Evolutionary conservation across 1,140 invertebrate species (phyloP).

Genomic region (silkworm (Bombyx mori)): DNA sequence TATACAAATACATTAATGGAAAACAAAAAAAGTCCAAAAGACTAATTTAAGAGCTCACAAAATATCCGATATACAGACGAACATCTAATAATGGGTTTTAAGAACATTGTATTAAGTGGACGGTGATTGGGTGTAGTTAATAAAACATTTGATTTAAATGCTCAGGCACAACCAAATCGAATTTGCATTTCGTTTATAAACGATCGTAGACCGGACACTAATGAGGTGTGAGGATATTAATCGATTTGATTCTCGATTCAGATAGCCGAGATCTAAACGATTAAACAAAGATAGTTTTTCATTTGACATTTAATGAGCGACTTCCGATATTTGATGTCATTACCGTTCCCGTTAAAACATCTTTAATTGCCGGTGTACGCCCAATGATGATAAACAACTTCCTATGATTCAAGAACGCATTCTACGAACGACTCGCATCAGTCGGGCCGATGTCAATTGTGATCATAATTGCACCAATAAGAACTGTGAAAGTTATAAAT

Average conservation of each 20-base stretch:
- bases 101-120: slow-evolving; percentile 39
- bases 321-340: slow-evolving; percentile 32
- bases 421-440: slow-evolving; percentile 21
- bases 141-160: slow-evolving; percentile 41
- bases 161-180: slow-evolving; percentile 37
- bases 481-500: slow-evolving; percentile 61
- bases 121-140: slow-evolving; percentile 40
- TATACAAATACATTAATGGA: too few relatives aligned
- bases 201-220: slow-evolving; percentile 44
- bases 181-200: slow-evolving; percentile 66
- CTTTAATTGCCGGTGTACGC: slow-evolving; percentile 19
- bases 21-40: too few relatives aligned
- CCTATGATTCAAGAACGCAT: slow-evolving; percentile 11
- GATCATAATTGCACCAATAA: slow-evolving; percentile 51
- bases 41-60: too few relatives aligned
- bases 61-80: too few relatives aligned
- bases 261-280: slow-evolving; percentile 50
- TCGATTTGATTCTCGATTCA: slow-evolving; percentile 40
- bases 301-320: slow-evolving; percentile 37
- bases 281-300: slow-evolving; percentile 34
- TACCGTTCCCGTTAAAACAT: neutral
- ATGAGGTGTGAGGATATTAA: slow-evolving; percentile 65
- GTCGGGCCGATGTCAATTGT: slow-evolving; percentile 34
- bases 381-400: slow-evolving; percentile 18
- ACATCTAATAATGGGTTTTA: slow-evolving; percentile 20